Percentiles rank a stretch among this genome's conserved stretches.
These are phyloP conservation scores for Palythoa grandiflora DNA, from an alignment of 92 coral and sea anemone genomes.

Conservation along the genomic window DNA sequence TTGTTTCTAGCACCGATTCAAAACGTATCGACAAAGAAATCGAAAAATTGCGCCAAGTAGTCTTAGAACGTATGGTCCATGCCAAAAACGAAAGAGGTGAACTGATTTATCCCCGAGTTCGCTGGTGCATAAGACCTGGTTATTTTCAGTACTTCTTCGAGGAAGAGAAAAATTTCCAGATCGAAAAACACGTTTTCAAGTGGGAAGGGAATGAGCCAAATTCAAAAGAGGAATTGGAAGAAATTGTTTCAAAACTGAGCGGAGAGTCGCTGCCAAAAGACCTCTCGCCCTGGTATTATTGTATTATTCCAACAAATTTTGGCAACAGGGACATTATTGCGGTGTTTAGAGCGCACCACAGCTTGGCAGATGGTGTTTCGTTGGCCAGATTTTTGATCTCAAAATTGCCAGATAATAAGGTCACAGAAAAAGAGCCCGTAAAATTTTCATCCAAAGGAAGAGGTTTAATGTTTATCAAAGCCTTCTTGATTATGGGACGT, in stretches of 20 bases:
- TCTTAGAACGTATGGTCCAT: conserved; percentile 71
- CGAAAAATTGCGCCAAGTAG: conserved; percentile 53
- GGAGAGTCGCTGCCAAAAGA: conserved; percentile 65
- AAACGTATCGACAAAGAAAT: conserved; percentile 54
- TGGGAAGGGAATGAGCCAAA: conserved; percentile 78
- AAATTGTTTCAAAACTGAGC: conserved; percentile 73
- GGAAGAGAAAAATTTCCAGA: conserved; percentile 73
- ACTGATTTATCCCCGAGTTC: conserved; percentile 67
- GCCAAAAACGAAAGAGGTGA: conserved; percentile 67
- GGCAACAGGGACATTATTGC: conserved; percentile 61
- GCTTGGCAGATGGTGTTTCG: conserved; percentile 90
- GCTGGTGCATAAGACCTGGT: conserved; percentile 74
- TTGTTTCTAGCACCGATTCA: conserved; percentile 21
- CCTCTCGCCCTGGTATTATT: conserved; percentile 82
- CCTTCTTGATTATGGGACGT: conserved; percentile 61
- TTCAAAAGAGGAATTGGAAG: conserved; percentile 81
- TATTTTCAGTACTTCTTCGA: conserved; percentile 89
- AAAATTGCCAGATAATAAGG: conserved; percentile 71
- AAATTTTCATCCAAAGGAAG: conserved; percentile 69
- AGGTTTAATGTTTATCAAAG: conserved; percentile 65
- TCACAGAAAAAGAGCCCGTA: conserved; percentile 57
- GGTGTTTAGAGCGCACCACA: conserved; percentile 78
- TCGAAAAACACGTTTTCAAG: conserved; percentile 80
- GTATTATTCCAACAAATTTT: conserved; percentile 73
- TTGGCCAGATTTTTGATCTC: conserved; percentile 69